phyloP scores from a whole-genome alignment of 35 echinoderm and acorn worm genomes.

The Heliocidaris erythrogramma region DNA sequence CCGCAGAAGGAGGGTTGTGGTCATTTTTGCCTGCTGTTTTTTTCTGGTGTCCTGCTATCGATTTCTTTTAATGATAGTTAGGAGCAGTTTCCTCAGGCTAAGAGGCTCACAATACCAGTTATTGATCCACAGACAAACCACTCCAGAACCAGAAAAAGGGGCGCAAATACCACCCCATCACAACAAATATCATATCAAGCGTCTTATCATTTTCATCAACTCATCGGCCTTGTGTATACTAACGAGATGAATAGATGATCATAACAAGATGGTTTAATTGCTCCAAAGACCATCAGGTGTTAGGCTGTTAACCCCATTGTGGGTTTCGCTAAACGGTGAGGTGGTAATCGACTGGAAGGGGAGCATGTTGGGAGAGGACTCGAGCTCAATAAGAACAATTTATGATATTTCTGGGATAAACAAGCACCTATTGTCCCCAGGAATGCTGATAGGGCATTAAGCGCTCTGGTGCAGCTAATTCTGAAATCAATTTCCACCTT shows the following conservation, averaged over 20 bases:
- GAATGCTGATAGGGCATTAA: slow-evolving; percentile 42
- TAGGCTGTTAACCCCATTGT: background rate
- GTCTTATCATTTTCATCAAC: background rate
- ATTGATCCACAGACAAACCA: background rate
- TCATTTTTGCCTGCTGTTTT: background rate
- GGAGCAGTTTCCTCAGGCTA: background rate
- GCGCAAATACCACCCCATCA: background rate
- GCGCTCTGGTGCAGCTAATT: slow-evolving; percentile 26
- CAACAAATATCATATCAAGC: background rate
- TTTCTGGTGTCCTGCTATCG: background rate
- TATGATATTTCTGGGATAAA: slow-evolving; percentile 26
- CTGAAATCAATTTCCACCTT: slow-evolving; percentile 33
- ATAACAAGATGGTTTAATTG: background rate
- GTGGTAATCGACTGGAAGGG: background rate
- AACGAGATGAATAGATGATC: background rate
- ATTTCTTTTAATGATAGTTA: background rate
- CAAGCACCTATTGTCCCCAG: slow-evolving; percentile 15
- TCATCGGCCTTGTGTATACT: background rate
- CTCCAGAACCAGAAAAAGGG: background rate
- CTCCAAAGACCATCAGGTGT: background rate
- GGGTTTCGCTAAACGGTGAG: background rate
- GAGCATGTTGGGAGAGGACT: background rate
- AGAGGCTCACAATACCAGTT: background rate
- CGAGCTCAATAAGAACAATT: background rate
- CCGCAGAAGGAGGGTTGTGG: background rate